Percentiles rank a stretch among this genome's conserved stretches.
phyloP scores from a whole-genome alignment of 2,797 vertebrate species.

The Pangasius sanitwongsei region DNA sequence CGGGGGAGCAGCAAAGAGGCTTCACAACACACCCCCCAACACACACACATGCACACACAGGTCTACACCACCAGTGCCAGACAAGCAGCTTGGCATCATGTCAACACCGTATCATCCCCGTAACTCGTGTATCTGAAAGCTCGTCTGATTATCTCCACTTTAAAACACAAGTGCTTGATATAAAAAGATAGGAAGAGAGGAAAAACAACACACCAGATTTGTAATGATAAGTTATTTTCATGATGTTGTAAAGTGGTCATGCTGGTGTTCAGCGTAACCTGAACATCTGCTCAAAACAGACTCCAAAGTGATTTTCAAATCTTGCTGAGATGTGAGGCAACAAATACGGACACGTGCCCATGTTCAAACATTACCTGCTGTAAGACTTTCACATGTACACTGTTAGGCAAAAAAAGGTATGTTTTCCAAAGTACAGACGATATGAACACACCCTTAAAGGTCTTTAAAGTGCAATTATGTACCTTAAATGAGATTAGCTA shows the following conservation, averaged over 20 bases:
- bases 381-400: neutral
- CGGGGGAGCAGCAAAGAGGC: conserved; percentile 38
- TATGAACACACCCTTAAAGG: neutral
- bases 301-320: conserved; percentile 33
- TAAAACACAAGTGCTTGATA: neutral
- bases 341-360: conserved; percentile 20
- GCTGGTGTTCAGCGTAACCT: neutral
- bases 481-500: neutral
- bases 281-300: conserved; percentile 37
- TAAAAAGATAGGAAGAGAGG: neutral
- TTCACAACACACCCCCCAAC: conserved; percentile 18
- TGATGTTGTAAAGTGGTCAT: conserved; percentile 13
- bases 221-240: neutral
- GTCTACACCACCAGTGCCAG: conserved; percentile 19
- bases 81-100: conserved; percentile 32
- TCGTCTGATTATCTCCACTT: neutral
- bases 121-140: conserved; percentile 1
- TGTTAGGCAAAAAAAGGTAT: neutral
- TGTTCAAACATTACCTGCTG: conserved; percentile 27
- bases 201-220: neutral
- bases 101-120: neutral
- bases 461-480: neutral
- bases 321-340: neutral
- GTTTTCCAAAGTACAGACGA: neutral
- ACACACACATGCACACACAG: conserved; percentile 8